Evolutionary conservation across 1,140 invertebrate species (phyloP), one percentile per base, ranked within the genome.

Genomic region (Helicoverpa zea): DNA sequence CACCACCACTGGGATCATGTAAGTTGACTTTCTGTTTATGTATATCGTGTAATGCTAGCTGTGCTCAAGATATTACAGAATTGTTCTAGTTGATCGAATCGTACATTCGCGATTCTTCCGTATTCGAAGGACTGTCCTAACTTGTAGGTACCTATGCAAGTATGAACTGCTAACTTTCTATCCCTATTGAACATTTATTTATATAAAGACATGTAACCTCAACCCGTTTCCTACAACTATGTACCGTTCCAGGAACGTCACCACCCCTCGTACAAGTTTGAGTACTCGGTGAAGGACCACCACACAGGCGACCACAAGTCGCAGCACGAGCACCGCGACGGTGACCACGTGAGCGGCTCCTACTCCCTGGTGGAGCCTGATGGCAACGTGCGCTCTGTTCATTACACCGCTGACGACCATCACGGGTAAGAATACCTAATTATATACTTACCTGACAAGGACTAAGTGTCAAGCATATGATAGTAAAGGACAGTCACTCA

Each of bases 341-440:
- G 95, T 4, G 95, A 96, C 87, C 86, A 92, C n/a, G 95, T 96
- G 64, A 92, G 90, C 78, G 96, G 95, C 30, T 90, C 87, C 30
- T 96, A 96, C 84, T 94, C 92, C 4, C 90, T 95, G 29, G 90
- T 95, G 47, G 95, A 96, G 80, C 94, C 96, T 13, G 95, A 96
- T 73, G 95, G 95, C 29, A 94, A 91, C 18, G 82, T 94, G 70
- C 92, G 95, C 43, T 92, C 91, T 49, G 95, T 96, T 49, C 91
- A 95, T 83, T 96, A 95, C 87, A 89, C 88, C 13, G 94, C 95
- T 80, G 95, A 96, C 59, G 83, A 86, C 72, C 85, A 88, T 78
- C 59, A 77, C 56, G 88, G 88, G 88, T 89, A 84, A 64, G 81
- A 64, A 74, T n/a, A n/a, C n/a, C 10, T 35, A 4, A 2, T 30